Base-by-base conservation (phyloP, 2,888 invertebrate genomes). In the Neoascia interrupta region DNA sequence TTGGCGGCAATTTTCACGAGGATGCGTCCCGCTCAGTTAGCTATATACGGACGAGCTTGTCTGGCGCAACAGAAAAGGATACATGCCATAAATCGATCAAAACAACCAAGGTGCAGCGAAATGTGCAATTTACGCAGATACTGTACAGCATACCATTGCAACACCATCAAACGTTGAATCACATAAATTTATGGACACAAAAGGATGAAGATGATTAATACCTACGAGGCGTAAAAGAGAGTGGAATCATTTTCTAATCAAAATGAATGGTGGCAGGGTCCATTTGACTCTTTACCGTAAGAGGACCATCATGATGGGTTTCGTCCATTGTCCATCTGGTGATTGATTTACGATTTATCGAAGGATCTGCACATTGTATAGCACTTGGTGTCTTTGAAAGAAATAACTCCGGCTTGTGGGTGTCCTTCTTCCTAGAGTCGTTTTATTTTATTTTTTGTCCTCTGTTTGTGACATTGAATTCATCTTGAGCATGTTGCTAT, bases 221-320 rank as follows among this genome's bases (percentile, higher is more conserved):
- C n/a, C n/a, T n/a, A n/a, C n/a, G n/a, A n/a, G n/a, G n/a, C n/a
- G n/a, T n/a, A n/a, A n/a, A n/a, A n/a, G n/a, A n/a, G n/a, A n/a
- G n/a, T n/a, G n/a, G n/a, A n/a, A n/a, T n/a, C 75, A 66, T 72
- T 72, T 79, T 73, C 79, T 79, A 79, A 72, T 79, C 66, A 72
- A 66, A 79, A 61, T 43, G 54, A 66, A 79, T 79, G 54, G 49
- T 56, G 51, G 66, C 75, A 69, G 64, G 58, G 72, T 63, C 34
- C 41, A 60, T 49, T 51, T 6, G n/a, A 23, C 34, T 41, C n/a
- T n/a, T n/a, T n/a, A n/a, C n/a, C n/a, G n/a, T n/a, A n/a, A n/a
- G n/a, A n/a, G n/a, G n/a, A n/a, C n/a, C n/a, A n/a, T 23, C n/a
- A 31, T 41, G 47, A 47, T 31, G 54, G 54, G 37, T 26, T 31